A percentile compares a stretch with the other conserved stretches of the same genome.
phyloP scores from a whole-genome alignment of 53 echinoderm and acorn worm species.

The Actinopyga echinites region DNA sequence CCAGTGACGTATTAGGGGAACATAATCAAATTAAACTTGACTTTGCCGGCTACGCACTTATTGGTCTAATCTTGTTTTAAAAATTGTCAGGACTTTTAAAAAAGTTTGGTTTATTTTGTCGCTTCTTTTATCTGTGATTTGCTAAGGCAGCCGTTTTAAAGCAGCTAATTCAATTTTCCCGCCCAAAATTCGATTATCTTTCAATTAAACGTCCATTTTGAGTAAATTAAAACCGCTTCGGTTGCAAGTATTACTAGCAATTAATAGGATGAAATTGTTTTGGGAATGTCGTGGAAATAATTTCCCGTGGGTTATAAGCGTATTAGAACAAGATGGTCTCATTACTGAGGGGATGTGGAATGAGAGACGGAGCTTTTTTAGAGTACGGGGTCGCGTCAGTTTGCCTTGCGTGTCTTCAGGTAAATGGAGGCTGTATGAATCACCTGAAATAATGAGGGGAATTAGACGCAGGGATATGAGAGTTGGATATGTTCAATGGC shows the following conservation, averaged over 20 bases:
- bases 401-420: too few relatives aligned
- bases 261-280: slow-evolving; percentile 37
- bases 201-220: slow-evolving; percentile 40
- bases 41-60: slow-evolving; percentile 26
- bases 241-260: slow-evolving; percentile 32
- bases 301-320: slow-evolving; percentile 33
- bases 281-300: slow-evolving; percentile 29
- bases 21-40: slow-evolving; percentile 33
- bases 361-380: too few relatives aligned
- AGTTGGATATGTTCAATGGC: too few relatives aligned
- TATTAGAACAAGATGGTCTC: too few relatives aligned
- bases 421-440: too few relatives aligned
- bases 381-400: too few relatives aligned
- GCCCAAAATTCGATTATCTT: slow-evolving; percentile 41
- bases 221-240: slow-evolving; percentile 34
- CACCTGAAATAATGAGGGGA: too few relatives aligned
- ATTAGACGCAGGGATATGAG: too few relatives aligned
- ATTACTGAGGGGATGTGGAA: too few relatives aligned
- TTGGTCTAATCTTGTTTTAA: slow-evolving; percentile 29
- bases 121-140: slow-evolving; percentile 41
- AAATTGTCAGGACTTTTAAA: slow-evolving; percentile 24
- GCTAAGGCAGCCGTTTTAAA: slow-evolving; percentile 37
- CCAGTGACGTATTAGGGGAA: slow-evolving; percentile 11
- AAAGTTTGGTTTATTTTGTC: slow-evolving; percentile 30
- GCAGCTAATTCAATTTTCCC: slow-evolving; percentile 43